These are phyloP conservation scores for Machimus atricapillus DNA, from an alignment of 2,888 invertebrate genomes.

Conservation along the genomic window DNA sequence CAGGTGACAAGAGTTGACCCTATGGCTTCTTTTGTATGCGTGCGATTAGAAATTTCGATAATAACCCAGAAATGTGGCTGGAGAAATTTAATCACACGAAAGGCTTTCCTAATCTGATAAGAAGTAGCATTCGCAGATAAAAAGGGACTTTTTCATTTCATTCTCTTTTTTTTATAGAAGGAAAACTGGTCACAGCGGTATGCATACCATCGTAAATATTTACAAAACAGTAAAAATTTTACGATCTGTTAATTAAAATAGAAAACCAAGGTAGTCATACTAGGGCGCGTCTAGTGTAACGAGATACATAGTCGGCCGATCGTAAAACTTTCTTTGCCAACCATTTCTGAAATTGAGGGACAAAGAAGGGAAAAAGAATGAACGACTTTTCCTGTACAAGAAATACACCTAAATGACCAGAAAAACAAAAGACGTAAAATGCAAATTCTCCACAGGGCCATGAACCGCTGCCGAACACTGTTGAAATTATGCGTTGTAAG, in stretches of 20 bases:
- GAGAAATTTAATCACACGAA: slow-evolving; percentile 6
- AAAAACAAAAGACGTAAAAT: slow-evolving; percentile 33
- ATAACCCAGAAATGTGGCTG: neutral
- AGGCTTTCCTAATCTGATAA: slow-evolving; percentile 4
- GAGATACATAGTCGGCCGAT: neutral
- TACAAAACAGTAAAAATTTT: slow-evolving; percentile 28
- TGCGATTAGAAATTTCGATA: neutral
- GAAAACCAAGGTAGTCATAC: neutral
- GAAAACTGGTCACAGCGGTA: neutral
- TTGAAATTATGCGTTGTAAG: slow-evolving; percentile 22
- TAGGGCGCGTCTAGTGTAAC: neutral
- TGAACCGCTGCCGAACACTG: slow-evolving; percentile 8
- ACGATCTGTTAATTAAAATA: slow-evolving; percentile 35
- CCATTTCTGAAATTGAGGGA: slow-evolving; percentile 1
- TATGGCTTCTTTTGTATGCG: neutral
- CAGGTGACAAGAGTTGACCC: neutral
- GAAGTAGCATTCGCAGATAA: neutral
- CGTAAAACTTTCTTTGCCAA: neutral
- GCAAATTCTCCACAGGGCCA: slow-evolving; percentile 6
- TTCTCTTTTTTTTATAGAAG: neutral
- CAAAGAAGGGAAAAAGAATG: neutral
- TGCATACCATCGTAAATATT: slow-evolving; percentile 18
- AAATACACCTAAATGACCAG: neutral
- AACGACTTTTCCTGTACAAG: neutral
- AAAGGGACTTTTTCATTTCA: neutral